Conservation (phyloP, 2,797 vertebrate species). For the Balearica regulorum region DNA sequence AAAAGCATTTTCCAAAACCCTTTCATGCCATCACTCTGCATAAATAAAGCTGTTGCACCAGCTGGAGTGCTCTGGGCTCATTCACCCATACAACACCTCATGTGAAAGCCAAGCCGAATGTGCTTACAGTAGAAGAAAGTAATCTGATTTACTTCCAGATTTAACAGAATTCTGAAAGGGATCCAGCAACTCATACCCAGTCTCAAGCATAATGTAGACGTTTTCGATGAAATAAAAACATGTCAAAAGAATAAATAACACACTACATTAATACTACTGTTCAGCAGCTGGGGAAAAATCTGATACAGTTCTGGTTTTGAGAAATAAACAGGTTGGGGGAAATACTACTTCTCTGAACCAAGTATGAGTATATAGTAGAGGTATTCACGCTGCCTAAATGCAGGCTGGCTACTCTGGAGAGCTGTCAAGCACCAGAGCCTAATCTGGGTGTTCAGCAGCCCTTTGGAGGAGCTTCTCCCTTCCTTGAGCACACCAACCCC, state of each 20-base stretch:
- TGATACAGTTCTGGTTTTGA: background rate
- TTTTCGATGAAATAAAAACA: slow-evolving; percentile 52
- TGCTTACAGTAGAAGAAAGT: slow-evolving; percentile 39
- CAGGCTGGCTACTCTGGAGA: background rate
- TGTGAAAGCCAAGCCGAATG: slow-evolving; percentile 46
- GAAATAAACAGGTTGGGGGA: background rate
- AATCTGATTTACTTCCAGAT: slow-evolving; percentile 62
- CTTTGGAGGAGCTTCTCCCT: background rate
- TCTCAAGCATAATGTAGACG: background rate
- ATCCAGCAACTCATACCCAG: slow-evolving; percentile 36
- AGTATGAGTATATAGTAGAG: background rate
- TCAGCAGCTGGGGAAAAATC: slow-evolving; percentile 11
- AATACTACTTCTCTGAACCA: background rate
- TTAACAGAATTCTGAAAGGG: slow-evolving; percentile 54
- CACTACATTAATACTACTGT: slow-evolving; percentile 19
- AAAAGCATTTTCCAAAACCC: slow-evolving; percentile 37
- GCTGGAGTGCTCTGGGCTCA: slow-evolving; percentile 61
- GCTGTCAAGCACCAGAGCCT: background rate
- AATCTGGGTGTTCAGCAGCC: background rate
- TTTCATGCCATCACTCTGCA: slow-evolving; percentile 45
- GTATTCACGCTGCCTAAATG: background rate
- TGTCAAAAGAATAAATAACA: slow-evolving; percentile 50
- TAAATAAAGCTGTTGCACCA: slow-evolving; percentile 68
- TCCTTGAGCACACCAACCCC: fast-evolving
- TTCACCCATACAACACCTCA: slow-evolving; percentile 54